Conservation (phyloP, 2,888 invertebrate species). For the Chymomyza amoena region DNA sequence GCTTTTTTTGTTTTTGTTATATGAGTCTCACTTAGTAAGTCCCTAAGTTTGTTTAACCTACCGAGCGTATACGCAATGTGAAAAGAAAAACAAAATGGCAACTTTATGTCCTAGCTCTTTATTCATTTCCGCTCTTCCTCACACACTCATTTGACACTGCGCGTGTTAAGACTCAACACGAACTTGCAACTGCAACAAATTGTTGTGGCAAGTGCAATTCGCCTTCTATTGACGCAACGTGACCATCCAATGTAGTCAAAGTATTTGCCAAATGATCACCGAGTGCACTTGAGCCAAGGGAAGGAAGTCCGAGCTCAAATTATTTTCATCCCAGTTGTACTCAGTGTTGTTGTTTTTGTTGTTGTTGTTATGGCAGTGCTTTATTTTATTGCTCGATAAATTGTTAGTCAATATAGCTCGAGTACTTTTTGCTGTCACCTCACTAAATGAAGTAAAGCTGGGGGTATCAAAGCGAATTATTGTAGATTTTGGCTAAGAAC, state of each 20-base stretch:
- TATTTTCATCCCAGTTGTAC: slow-evolving; percentile 6
- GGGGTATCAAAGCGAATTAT: neutral
- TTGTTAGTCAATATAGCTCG: slow-evolving; percentile 33
- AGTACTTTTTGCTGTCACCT: neutral
- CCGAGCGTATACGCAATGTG: slow-evolving; percentile 29
- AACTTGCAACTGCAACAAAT: slow-evolving; percentile 23
- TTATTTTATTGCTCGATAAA: slow-evolving; percentile 48
- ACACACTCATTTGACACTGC: neutral
- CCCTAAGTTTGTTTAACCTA: slow-evolving; percentile 26
- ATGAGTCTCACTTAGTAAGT: slow-evolving; percentile 17
- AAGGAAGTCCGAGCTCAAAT: neutral
- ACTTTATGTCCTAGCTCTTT: neutral
- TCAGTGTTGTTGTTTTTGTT: slow-evolving; percentile 22
- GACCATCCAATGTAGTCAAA: slow-evolving; percentile 44
- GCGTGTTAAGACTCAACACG: slow-evolving; percentile 7
- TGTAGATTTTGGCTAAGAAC: neutral
- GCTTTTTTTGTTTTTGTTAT: neutral
- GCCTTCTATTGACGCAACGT: slow-evolving; percentile 66
- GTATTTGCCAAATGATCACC: slow-evolving; percentile 37
- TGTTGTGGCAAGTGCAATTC: slow-evolving; percentile 56
- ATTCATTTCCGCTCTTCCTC: neutral
- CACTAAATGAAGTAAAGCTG: neutral
- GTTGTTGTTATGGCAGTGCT: slow-evolving; percentile 14
- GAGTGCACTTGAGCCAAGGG: slow-evolving; percentile 38
- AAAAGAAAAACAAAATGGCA: neutral